Evolutionary conservation across 2,797 vertebrate genomes (phyloP).

Genomic region (Tauraco hartlaubi): DNA sequence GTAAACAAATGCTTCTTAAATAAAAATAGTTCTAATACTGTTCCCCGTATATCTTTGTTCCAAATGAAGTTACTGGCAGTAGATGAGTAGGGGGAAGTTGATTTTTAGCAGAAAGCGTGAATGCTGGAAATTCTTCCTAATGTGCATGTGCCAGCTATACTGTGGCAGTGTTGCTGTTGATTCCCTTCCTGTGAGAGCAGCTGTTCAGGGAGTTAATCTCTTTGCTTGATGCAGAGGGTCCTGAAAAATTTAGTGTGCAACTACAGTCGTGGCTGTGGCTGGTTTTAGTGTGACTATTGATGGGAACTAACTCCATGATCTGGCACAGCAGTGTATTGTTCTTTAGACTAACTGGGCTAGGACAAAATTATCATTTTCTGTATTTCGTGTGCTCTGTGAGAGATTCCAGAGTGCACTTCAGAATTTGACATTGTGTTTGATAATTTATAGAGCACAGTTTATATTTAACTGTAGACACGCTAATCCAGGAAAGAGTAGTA

Average conservation of each 20-base stretch:
- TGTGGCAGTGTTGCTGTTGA: constrained; percentile 33
- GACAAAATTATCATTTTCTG: constrained; percentile 42
- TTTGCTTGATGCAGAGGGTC: constrained; percentile 11
- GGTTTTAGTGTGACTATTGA: background rate
- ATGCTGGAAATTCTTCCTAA: constrained; percentile 54
- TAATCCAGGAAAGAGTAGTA: constrained; percentile 52
- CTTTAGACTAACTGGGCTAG: constrained; percentile 54
- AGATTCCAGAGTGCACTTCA: constrained; percentile 53
- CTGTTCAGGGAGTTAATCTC: constrained; percentile 49
- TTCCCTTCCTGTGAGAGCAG: constrained; percentile 61
- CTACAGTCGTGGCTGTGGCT: background rate
- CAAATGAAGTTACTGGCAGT: constrained; percentile 59
- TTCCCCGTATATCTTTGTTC: constrained; percentile 40
- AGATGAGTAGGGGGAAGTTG: constrained; percentile 66
- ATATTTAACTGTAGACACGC: constrained; percentile 71
- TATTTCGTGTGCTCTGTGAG: constrained; percentile 15
- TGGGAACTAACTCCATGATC: background rate
- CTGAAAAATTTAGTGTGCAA: background rate
- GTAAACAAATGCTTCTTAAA: constrained; percentile 44
- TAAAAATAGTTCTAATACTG: constrained; percentile 57
- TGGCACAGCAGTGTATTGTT: constrained; percentile 30
- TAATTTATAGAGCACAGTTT: constrained; percentile 67
- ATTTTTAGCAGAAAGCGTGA: constrained; percentile 61
- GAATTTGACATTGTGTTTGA: constrained; percentile 67
- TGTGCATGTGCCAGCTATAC: constrained; percentile 37